These are phyloP conservation scores for Cyrtonyx montezumae DNA, from an alignment of 2,113 vertebrate genomes.

Conservation along the genomic window DNA sequence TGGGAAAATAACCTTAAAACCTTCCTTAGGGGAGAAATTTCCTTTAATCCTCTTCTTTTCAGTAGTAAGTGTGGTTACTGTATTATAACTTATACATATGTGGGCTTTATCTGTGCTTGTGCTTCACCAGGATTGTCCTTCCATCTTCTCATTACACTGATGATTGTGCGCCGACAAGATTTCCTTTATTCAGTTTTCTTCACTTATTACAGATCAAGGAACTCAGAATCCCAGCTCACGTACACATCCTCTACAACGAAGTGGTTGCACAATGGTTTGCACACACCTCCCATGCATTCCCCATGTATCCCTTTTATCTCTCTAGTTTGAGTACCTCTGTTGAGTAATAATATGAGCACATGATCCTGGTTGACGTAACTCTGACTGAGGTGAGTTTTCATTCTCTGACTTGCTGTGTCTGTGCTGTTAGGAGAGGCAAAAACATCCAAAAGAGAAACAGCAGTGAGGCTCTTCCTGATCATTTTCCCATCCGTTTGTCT, in stretches of 20 bases:
- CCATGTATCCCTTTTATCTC: neutral
- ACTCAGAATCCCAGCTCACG: neutral
- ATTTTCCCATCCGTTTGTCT: constrained; percentile 15
- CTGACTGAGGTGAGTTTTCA: neutral
- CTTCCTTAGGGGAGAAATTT: neutral
- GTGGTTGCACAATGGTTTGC: neutral
- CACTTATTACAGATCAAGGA: neutral
- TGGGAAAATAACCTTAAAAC: neutral
- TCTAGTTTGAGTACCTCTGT: constrained; percentile 23
- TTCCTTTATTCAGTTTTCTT: neutral
- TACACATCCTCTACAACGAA: neutral
- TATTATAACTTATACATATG: neutral
- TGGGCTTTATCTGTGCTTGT: neutral
- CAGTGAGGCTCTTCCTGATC: constrained; percentile 9
- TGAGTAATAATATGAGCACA: neutral
- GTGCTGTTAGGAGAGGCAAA: neutral
- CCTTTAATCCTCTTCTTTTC: too few species aligned
- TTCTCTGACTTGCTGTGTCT: neutral
- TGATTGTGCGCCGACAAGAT: neutral
- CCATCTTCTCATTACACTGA: neutral
- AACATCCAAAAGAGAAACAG: constrained; percentile 6
- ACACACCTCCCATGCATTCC: neutral
- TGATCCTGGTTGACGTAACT: constrained; percentile 30
- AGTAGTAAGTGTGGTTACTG: neutral
- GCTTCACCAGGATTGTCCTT: neutral